phyloP scores from a whole-genome alignment of 2,113 vertebrate species.

The Galemys pyrenaicus region DNA sequence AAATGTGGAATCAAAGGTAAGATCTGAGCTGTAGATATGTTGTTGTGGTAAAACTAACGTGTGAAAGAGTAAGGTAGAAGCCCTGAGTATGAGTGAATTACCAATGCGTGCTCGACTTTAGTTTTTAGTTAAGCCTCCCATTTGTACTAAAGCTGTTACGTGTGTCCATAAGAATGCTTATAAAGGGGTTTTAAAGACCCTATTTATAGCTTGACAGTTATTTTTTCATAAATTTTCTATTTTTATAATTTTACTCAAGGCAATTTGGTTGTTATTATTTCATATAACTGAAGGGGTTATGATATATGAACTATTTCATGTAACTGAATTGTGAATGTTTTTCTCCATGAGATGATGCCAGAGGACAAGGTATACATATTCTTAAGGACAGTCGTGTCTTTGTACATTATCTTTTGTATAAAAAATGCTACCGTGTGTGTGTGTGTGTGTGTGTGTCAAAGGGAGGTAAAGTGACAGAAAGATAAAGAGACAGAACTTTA shows the following conservation, averaged over 20 bases:
- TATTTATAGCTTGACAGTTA: background rate
- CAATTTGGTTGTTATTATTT: background rate
- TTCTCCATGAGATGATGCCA: background rate
- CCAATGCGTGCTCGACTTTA: background rate
- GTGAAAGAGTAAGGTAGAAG: background rate
- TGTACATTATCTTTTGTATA: background rate
- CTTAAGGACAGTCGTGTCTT: background rate
- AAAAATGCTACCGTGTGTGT: background rate
- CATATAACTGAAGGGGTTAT: background rate
- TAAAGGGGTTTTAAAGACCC: background rate
- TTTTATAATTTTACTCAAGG: background rate
- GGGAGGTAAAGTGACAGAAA: background rate
- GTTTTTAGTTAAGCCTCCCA: background rate
- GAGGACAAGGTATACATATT: background rate
- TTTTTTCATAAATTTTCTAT: background rate
- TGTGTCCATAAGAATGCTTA: background rate
- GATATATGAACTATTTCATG: too few relatives aligned
- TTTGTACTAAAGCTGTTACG: background rate
- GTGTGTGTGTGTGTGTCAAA: too few relatives aligned
- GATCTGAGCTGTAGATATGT: background rate
- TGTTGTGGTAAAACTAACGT: background rate
- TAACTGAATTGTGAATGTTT: background rate
- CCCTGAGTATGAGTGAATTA: background rate
- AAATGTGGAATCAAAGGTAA: slow-evolving; percentile 59
- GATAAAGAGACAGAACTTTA: background rate